phyloP scores from a whole-genome alignment of 2,113 vertebrate genomes.

The Hirundichthys speculiger region DNA sequence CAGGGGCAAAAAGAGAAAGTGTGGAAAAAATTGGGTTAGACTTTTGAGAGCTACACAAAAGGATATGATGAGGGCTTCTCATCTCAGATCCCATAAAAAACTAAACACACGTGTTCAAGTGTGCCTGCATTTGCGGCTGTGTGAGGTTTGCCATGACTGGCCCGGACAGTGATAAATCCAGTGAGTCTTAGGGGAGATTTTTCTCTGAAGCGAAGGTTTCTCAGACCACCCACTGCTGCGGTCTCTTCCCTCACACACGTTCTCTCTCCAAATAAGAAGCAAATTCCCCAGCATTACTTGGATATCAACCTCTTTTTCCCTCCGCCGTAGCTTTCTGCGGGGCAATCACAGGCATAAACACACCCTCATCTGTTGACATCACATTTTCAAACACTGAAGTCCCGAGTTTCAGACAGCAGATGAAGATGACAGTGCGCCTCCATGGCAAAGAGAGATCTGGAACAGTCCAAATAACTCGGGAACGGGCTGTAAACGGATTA shows the following conservation, averaged over 20 bases:
- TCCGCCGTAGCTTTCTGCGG: constrained; percentile 43
- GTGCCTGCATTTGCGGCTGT: constrained; percentile 47
- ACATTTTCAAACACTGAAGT: constrained; percentile 52
- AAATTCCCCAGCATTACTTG: constrained; percentile 66
- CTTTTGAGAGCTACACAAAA: constrained; percentile 39
- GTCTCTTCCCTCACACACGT: constrained; percentile 52
- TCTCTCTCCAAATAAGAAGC: constrained; percentile 66
- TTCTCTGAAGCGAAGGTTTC: constrained; percentile 56
- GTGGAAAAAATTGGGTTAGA: constrained; percentile 53
- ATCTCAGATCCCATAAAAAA: constrained; percentile 53
- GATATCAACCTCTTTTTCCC: constrained; percentile 45
- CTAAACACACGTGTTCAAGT: constrained; percentile 54
- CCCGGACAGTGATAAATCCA: constrained; percentile 70
- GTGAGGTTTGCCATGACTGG: constrained; percentile 54
- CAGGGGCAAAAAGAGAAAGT: constrained; percentile 17
- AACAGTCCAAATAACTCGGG: constrained; percentile 9
- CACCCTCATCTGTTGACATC: constrained; percentile 54
- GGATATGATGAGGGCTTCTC: constrained; percentile 50
- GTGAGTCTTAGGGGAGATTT: constrained; percentile 71
- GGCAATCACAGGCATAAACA: constrained; percentile 63
- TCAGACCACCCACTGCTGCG: constrained; percentile 75
- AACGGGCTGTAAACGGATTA: constrained; percentile 76
- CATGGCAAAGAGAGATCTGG: constrained; percentile 20
- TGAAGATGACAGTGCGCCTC: constrained; percentile 29
- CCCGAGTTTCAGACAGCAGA: constrained; percentile 25